Base-by-base conservation (phyloP, 2,113 vertebrate genomes). In the Atherinomorus stipes region DNA sequence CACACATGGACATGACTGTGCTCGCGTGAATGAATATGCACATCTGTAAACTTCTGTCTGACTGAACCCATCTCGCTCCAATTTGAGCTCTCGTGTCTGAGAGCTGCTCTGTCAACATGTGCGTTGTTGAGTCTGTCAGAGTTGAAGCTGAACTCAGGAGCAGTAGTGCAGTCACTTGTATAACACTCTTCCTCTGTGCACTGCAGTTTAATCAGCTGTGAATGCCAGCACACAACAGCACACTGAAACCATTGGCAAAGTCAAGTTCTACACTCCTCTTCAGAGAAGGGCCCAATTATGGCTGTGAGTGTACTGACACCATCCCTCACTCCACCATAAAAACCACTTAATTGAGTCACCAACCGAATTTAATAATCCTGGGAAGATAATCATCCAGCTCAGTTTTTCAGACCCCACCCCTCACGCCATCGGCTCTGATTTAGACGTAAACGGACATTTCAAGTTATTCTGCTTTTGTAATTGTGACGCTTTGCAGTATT, bases 321-420 rank as follows among this genome's bases (percentile, higher is more conserved):
- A 49, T 22, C 56, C 50, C 12, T 68, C 40, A 53, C 64, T 71
- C 38, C 54, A 28, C 51, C 47, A 72, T 76, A 25, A 68, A 80
- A 65, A 64, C 16, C 50, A 63, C 45, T 77, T 71, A 82, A 85
- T 66, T 71, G 66, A 86, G 75, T 85, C 74, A 81, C 15, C 68
- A 23, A 23, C 42, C 15, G 56, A 78, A 85, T 71, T 28, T 56
- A 78, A 73, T 70, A 70, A 76, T 75, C 61, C 71, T 72, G 45
- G 34, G 21, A 73, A 69, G 69, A 74, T 74, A 78, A 82, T 79
- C 45, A 13, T 2, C 28, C 3, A 1, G 42, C 22, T 78, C 1
- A 7, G 54, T 50, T 64, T 1, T 2, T n/a, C 25, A 3, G 0
- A 42, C 0, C 47, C 52, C n/a, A 42, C 52, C 23, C n/a, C 18